Evolutionary conservation across 2,797 vertebrate genomes (phyloP), one percentile per base, ranked within the genome.

Genomic region (Anableps anableps): DNA sequence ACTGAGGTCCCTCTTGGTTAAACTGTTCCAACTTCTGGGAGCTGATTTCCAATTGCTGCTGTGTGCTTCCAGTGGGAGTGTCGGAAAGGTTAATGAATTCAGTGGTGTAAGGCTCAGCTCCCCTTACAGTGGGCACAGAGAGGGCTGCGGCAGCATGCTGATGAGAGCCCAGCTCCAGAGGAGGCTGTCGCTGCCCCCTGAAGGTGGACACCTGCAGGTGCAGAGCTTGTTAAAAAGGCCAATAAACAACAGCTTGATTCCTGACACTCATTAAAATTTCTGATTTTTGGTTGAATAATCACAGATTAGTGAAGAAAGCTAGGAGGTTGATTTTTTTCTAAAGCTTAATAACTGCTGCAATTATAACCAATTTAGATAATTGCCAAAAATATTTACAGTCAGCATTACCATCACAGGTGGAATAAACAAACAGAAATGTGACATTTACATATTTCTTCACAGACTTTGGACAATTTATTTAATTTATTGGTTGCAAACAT

Each of bases 11-110:
- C 74, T 77, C 82, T 5, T 76, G 80, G 77, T 90, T 86, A 89
- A 93, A 91, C 88, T 86, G 85, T 88, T 92, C 90, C 83, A 91
- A 89, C 89, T 84, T 89, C 85, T 88, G 72, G 78, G 84, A 85
- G 83, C 85, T 90, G 88, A 85, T 90, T 93, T 92, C 90, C 90
- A 90, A 85, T 86, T 23, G 87, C 86, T 79, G 85, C 90, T 80
- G 48, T 86, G 84, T 36, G 70, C 85, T 88, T 93, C 94, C 85
- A 88, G 74, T 88, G 89, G 90, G 93, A 94, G 90, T 85, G 90
- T 91, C 85, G 83, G 93, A 95, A 95, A 96, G 95, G 95, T 95
- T 95, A 96, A 95, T 95, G 90, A 93, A 96, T 95, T 95, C 95
- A 93, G 71, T 89, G 83, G 86, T 89, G 90, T 88, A 90, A 92